phyloP scores from a whole-genome alignment of 2,113 vertebrate genomes.

The Pseudonaja textilis region DNA sequence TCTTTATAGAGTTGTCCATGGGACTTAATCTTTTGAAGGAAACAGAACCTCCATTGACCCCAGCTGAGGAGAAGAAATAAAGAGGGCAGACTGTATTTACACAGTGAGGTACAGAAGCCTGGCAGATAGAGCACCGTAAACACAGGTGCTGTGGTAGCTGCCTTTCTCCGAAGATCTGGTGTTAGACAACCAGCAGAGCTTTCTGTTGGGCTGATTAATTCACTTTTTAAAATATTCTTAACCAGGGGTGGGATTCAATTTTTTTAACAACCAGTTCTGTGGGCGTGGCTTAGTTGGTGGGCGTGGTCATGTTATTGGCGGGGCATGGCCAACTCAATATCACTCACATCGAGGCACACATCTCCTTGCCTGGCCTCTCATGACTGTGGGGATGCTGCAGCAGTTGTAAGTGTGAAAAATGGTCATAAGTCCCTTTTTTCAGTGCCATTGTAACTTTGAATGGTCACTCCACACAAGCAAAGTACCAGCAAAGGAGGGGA shows the following conservation, averaged over 20 bases:
- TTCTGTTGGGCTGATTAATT: background rate
- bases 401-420: too few relatives aligned
- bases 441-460: too few relatives aligned
- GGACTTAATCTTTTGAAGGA: background rate
- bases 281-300: too few relatives aligned
- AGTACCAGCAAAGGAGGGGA: too few relatives aligned
- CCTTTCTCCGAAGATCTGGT: background rate
- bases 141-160: background rate
- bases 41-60: background rate
- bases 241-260: background rate
- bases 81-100: background rate
- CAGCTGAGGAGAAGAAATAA: background rate
- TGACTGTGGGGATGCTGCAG: too few relatives aligned
- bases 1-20: background rate
- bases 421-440: too few relatives aligned
- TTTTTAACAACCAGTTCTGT: too few relatives aligned
- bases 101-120: background rate
- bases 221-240: background rate
- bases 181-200: background rate
- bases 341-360: too few relatives aligned
- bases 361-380: too few relatives aligned
- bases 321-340: too few relatives aligned
- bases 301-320: too few relatives aligned
- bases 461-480: too few relatives aligned
- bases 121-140: background rate